Evolutionary conservation across 2,113 vertebrate species (phyloP), one percentile per base, ranked within the genome.

Genomic region (Psilopsiagon aymara): DNA sequence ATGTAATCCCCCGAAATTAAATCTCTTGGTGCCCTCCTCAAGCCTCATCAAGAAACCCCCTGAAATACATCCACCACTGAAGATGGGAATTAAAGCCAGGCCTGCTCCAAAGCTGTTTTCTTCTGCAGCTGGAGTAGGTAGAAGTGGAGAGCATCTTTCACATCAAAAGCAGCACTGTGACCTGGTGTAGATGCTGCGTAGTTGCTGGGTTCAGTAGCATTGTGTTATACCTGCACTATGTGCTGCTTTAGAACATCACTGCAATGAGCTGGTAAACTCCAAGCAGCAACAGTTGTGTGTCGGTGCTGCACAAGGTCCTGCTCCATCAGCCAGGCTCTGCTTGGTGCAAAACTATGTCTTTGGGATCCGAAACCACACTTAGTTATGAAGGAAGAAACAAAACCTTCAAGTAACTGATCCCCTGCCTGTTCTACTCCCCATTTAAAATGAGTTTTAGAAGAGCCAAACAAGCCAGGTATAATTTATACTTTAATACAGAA

Each of bases 401-500:
- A 91, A 15, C 12, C 37, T 17, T 43, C n/a, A 7, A 31, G 35
- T 43, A 37, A 3, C n/a, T 71, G 10, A 2, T 27, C 28, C 19
- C 33, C 47, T 57, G 10, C 16, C 29, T 29, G 2, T 33, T 39
- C 57, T 69, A 17, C 5, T 90, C 20, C 37, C 25, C 44, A 8
- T 8, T 53, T 21, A 27, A 68, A 91, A 53, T 21, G 10, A 16
- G 8, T 39, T 27, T 59, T 21, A 73, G 71, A 71, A 51, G 33
- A 81, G 51, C 20, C 86, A 94, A 41, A 63, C 9, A 52, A 66
- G 80, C 76, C 35, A n/a, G 24, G 12, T 82, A 85, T 86, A 94
- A 93, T 75, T 93, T 93, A 82, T 94, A 73, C 57, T 98, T 98
- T 98, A 98, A 97, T 98, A 94, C 86, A 91, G 83, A 95, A 95